Evolutionary conservation across 2,797 vertebrate species (phyloP), one percentile per base, ranked within the genome.

Genomic region (Numenius phaeopus): DNA sequence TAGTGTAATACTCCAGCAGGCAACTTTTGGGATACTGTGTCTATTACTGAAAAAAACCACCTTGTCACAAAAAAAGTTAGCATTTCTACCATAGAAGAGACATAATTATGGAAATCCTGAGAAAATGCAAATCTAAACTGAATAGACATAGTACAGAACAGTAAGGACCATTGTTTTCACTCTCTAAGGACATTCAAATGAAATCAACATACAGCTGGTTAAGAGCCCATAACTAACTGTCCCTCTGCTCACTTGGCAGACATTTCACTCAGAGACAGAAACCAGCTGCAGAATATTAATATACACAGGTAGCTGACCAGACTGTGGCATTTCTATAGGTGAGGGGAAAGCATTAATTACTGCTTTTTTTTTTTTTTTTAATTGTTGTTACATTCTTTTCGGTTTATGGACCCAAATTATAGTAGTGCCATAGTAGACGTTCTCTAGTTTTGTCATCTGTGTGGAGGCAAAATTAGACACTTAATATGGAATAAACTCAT

Each of bases 141-240:
- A 90, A 87, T 18, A 85, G 47, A 76, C 27, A 75, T 46, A 50
- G 52, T 32, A 39, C 42, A 67, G 46, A 91, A 94, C 15, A 75
- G 24, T 29, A 84, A 91, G 23, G n/a, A 84, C 21, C 1, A 4
- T 40, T 91, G 75, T 61, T 65, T 62, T 62, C 27, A n/a, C 73
- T 94, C 55, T 84, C 26, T 76, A 66, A 73, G 52, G 82, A 83
- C 42, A 81, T 88, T 94, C n/a, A 85, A 82, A 94, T 90, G 49
- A 96, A 93, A 95, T 94, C 46, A 85, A 69, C 66, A 89, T 95
- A 73, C 69, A 96, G 30, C 46, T 91, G 82, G 37, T 90, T 96
- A 96, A 96, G 50, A 89, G 62, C 12, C 71, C 70, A 55, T 83
- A 79, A 89, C 76, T 86, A 87, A 93, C 54, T 82, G 58, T 76